These are phyloP conservation scores for Pluvialis apricaria DNA, from an alignment of 2,113 vertebrate genomes.

Conservation along the genomic window DNA sequence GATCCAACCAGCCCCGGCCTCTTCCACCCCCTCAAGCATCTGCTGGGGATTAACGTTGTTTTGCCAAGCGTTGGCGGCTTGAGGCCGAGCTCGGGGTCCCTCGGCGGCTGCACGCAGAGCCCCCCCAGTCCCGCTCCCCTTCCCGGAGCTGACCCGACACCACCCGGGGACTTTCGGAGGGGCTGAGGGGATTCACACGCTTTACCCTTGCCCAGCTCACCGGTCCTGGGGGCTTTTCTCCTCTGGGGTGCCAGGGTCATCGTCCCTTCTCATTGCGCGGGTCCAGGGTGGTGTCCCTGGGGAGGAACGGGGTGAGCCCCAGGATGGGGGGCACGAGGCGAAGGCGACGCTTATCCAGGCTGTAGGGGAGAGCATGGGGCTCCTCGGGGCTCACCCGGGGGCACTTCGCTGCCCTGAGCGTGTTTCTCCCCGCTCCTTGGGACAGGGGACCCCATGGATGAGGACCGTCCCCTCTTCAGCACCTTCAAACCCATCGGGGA, in stretches of 20 bases:
- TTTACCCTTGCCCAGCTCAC: background rate
- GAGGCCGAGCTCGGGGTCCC: background rate
- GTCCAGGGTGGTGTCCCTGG: background rate
- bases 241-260: background rate
- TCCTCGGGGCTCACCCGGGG: too few species aligned
- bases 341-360: background rate
- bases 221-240: background rate
- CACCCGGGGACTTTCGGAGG: rapidly evolving
- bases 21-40: background rate
- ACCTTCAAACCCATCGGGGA: background rate
- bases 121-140: background rate
- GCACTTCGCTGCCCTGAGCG: background rate
- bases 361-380: background rate
- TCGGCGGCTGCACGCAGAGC: rapidly evolving
- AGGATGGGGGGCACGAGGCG: background rate
- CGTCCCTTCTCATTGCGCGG: rapidly evolving
- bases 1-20: background rate
- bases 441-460: background rate
- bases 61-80: background rate
- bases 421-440: background rate
- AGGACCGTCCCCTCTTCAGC: background rate
- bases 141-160: background rate
- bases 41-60: background rate
- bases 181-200: background rate
- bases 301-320: background rate